Conservation (phyloP, 2,888 invertebrate species). For the Caenorhabditis drosophilae region DNA sequence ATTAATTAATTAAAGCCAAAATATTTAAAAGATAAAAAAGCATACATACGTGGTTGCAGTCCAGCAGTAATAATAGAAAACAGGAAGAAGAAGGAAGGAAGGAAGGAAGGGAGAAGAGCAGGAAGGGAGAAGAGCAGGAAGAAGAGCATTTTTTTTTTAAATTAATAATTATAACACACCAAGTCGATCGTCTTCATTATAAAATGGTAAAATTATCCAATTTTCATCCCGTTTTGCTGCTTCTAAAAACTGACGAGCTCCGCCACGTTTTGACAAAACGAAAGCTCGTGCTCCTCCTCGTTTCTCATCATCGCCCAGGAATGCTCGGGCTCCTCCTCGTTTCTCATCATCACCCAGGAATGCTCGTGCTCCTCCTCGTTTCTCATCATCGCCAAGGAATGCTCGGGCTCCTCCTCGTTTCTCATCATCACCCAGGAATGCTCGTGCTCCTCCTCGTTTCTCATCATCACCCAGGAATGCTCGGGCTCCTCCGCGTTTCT, state of each 20-base stretch:
- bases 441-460: constrained; percentile 39
- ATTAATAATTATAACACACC: constrained; percentile 23
- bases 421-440: constrained; percentile 17
- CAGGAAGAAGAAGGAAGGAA: too few species aligned
- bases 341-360: constrained; percentile 23
- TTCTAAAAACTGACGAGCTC: constrained; percentile 38
- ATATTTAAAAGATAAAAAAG: not conserved
- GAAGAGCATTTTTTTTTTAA: not conserved
- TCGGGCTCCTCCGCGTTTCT: too few species aligned
- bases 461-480: too few species aligned
- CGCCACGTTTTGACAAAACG: constrained; percentile 20
- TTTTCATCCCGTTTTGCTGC: constrained; percentile 32
- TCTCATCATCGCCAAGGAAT: constrained; percentile 20
- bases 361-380: constrained; percentile 25
- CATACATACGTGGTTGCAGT: too few species aligned
- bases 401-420: constrained; percentile 25
- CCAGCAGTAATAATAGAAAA: too few species aligned
- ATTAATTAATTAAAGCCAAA: not conserved
- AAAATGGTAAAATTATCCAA: constrained; percentile 27
- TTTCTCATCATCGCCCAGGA: constrained; percentile 10
- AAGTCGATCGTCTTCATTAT: constrained; percentile 23
- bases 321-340: constrained; percentile 39
- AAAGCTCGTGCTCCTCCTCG: constrained; percentile 21
- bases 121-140: too few species aligned
- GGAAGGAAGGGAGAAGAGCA: too few species aligned